Conservation (phyloP, 2,113 vertebrate genomes). For the Xenopus laevis region DNA sequence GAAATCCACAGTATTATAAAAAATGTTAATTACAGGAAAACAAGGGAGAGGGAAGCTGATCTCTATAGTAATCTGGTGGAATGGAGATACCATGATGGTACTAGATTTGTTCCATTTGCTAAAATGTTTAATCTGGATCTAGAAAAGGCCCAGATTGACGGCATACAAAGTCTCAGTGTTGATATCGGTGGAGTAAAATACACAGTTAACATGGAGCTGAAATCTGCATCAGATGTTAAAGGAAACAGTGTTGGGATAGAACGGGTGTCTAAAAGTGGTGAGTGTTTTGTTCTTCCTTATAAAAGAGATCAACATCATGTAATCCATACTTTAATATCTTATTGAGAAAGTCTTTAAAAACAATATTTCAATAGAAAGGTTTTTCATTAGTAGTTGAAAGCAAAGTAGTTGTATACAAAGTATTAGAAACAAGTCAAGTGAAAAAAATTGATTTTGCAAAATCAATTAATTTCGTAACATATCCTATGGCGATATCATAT, state of each 20-base stretch:
- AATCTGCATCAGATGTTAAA: slow-evolving; percentile 52
- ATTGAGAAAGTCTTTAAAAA: too few relatives aligned
- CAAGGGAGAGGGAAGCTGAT: slow-evolving; percentile 58
- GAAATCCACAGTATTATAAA: slow-evolving; percentile 67
- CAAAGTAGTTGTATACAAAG: too few relatives aligned
- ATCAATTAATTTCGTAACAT: too few relatives aligned
- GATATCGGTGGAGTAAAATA: slow-evolving; percentile 56
- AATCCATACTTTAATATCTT: slow-evolving; percentile 10
- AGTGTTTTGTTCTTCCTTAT: slow-evolving; percentile 70
- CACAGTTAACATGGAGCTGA: slow-evolving; percentile 58
- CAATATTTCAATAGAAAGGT: too few relatives aligned
- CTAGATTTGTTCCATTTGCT: slow-evolving; percentile 65
- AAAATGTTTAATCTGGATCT: slow-evolving; percentile 62
- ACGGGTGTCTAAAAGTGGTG: slow-evolving; percentile 62
- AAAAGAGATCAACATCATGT: slow-evolving; percentile 50
- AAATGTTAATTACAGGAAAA: slow-evolving; percentile 49
- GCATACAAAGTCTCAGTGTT: slow-evolving; percentile 13
- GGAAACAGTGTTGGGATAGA: slow-evolving; percentile 58
- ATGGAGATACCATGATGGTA: slow-evolving; percentile 69
- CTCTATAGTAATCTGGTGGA: slow-evolving; percentile 59
- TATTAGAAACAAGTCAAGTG: too few relatives aligned
- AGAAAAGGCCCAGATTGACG: slow-evolving; percentile 61
- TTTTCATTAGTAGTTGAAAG: too few relatives aligned
- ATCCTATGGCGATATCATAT: too few relatives aligned
- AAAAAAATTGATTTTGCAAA: too few relatives aligned